These are phyloP conservation scores for Nycticebus coucang DNA, from an alignment of 2,113 vertebrate genomes.

Conservation along the genomic window DNA sequence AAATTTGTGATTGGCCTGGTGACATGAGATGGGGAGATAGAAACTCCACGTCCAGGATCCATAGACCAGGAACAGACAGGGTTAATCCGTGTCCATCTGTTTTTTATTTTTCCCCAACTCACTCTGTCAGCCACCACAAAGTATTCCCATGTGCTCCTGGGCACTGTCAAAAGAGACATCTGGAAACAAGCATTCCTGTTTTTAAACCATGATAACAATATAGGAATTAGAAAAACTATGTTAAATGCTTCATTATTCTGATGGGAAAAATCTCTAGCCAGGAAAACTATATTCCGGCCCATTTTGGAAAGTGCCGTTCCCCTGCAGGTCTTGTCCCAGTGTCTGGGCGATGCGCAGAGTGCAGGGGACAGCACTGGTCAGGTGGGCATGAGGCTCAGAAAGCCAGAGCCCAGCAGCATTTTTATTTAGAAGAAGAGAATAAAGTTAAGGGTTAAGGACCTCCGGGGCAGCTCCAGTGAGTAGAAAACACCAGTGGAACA, in stretches of 20 bases:
- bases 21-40: constrained; percentile 63
- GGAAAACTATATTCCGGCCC: constrained; percentile 49
- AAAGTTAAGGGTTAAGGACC: constrained; percentile 42
- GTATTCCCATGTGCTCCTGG: constrained; percentile 86
- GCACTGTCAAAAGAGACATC: constrained; percentile 84
- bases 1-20: constrained; percentile 17
- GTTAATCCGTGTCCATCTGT: constrained; percentile 84
- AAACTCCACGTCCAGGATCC: constrained; percentile 18
- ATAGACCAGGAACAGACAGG: constrained; percentile 79
- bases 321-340: background rate
- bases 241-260: constrained; percentile 81
- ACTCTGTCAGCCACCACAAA: constrained; percentile 84
- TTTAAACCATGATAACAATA: constrained; percentile 86
- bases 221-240: constrained; percentile 83
- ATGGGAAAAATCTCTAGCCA: constrained; percentile 75
- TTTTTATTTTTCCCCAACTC: constrained; percentile 84
- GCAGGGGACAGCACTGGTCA: background rate
- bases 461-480: constrained; percentile 54
- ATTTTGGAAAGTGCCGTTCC: constrained; percentile 41
- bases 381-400: constrained; percentile 8
- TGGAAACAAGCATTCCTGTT: constrained; percentile 80
- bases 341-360: no score
- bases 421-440: constrained; percentile 43
- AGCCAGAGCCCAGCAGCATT: background rate
- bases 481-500: constrained; percentile 53